phyloP scores from a whole-genome alignment of 2,888 invertebrate species.

The Zootermopsis nevadensis region DNA sequence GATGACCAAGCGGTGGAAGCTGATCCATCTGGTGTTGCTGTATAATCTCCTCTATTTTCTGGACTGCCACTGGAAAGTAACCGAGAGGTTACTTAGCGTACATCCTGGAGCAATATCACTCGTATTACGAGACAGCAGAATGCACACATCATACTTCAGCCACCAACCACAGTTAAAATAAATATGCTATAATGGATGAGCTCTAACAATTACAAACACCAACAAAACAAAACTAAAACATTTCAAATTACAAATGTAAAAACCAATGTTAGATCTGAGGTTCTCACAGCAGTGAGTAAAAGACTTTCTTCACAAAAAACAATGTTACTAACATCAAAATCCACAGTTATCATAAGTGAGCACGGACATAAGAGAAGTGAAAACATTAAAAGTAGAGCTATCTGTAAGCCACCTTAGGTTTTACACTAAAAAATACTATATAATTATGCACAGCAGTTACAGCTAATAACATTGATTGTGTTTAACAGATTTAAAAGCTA shows the following conservation, averaged over 20 bases:
- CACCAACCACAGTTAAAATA: background rate
- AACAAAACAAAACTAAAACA: background rate
- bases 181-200: background rate
- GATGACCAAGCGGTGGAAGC: slow-evolving; percentile 59
- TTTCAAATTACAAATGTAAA: background rate
- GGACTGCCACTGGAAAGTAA: slow-evolving; percentile 57
- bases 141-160: background rate
- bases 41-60: slow-evolving; percentile 58
- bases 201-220: background rate
- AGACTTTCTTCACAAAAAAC: too few relatives aligned
- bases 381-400: too few relatives aligned
- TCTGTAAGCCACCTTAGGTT: too few relatives aligned
- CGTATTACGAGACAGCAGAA: background rate
- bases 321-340: too few relatives aligned
- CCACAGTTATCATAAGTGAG: too few relatives aligned
- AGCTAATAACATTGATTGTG: too few relatives aligned
- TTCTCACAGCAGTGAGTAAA: too few relatives aligned
- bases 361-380: too few relatives aligned
- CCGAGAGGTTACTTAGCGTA: slow-evolving; percentile 2
- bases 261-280: too few relatives aligned
- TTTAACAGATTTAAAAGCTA: too few relatives aligned
- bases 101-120: slow-evolving; percentile 4
- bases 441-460: too few relatives aligned
- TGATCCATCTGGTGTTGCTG: slow-evolving; percentile 49
- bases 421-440: too few relatives aligned